These are phyloP conservation scores for Watsonalla binaria DNA, from an alignment of 2,888 invertebrate genomes.

Conservation along the genomic window DNA sequence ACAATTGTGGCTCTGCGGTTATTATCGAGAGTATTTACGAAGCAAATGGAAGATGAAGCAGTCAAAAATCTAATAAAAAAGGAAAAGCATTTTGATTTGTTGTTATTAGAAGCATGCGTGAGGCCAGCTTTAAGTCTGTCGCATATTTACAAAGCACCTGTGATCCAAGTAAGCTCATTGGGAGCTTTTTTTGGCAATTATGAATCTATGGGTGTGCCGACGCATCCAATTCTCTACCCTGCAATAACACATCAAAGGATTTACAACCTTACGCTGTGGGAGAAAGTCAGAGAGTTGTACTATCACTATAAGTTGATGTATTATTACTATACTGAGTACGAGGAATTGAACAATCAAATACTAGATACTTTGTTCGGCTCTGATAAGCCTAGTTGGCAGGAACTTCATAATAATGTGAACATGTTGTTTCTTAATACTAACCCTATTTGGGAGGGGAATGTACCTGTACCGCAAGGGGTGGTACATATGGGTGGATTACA, in stretches of 20 bases:
- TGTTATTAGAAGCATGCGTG: conserved; percentile 30
- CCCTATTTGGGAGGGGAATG: conserved; percentile 32
- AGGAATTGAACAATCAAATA: conserved; percentile 9
- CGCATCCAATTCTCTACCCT: conserved; percentile 24
- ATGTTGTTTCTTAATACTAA: conserved; percentile 32
- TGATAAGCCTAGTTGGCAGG: conserved; percentile 17
- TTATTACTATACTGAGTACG: conserved; percentile 1
- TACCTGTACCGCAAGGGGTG: conserved; percentile 33
- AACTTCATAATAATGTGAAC: conserved; percentile 29
- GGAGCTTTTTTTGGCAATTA: conserved; percentile 16
- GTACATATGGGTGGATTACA: conserved; percentile 36
- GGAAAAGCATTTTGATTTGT: conserved; percentile 30
- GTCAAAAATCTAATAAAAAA: conserved; percentile 23
- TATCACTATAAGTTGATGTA: conserved; percentile 10
- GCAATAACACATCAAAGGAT: conserved; percentile 14
- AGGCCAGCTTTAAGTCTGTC: conserved; percentile 21
- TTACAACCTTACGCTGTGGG: conserved; percentile 25
- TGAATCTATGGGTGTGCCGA: conserved; percentile 18
- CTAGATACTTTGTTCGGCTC: conserved; percentile 22
- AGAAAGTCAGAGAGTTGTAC: conserved; percentile 29
- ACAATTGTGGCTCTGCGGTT: conserved; percentile 1
- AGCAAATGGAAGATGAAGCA: conserved; percentile 21
- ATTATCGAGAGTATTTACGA: conserved; percentile 13
- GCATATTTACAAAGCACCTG: conserved; percentile 31
- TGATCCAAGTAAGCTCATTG: conserved; percentile 36